Percentiles rank a stretch among this genome's conserved stretches.
These are phyloP conservation scores for Cuniculus paca DNA, from an alignment of 2,797 vertebrate genomes.

Conservation along the genomic window DNA sequence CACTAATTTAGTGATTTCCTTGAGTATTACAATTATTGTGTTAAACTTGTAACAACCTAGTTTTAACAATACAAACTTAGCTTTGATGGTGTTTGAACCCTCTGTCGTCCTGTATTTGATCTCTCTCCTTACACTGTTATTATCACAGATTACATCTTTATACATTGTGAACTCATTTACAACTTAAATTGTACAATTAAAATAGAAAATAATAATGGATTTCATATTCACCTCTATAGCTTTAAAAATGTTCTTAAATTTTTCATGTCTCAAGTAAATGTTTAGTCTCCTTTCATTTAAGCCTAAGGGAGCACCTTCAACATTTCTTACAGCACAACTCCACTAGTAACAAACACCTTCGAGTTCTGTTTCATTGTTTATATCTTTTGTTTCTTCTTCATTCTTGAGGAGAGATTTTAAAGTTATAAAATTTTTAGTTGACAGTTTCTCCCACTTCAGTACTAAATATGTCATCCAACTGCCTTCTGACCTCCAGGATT, in stretches of 20 bases:
- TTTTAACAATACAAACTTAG: neutral
- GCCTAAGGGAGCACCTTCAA: neutral
- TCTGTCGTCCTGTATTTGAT: neutral
- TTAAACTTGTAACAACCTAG: neutral
- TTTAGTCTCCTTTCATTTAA: neutral
- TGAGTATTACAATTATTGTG: neutral
- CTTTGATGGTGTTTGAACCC: neutral
- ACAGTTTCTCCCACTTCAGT: neutral
- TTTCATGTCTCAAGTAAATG: neutral
- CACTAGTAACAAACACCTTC: neutral
- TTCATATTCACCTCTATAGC: neutral
- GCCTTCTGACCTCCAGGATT: neutral
- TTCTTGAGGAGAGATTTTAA: neutral
- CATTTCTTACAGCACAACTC: neutral
- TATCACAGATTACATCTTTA: neutral
- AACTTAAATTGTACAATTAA: neutral
- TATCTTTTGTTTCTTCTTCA: neutral
- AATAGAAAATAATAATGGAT: neutral
- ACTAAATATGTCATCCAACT: neutral
- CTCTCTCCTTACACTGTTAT: neutral
- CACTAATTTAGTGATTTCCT: neutral
- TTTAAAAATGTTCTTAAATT: neutral
- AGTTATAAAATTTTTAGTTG: neutral
- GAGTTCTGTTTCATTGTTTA: neutral
- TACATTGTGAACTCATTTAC: neutral